These are phyloP conservation scores for Hiodon tergisus DNA, from an alignment of 2,113 vertebrate genomes.

Conservation along the genomic window DNA sequence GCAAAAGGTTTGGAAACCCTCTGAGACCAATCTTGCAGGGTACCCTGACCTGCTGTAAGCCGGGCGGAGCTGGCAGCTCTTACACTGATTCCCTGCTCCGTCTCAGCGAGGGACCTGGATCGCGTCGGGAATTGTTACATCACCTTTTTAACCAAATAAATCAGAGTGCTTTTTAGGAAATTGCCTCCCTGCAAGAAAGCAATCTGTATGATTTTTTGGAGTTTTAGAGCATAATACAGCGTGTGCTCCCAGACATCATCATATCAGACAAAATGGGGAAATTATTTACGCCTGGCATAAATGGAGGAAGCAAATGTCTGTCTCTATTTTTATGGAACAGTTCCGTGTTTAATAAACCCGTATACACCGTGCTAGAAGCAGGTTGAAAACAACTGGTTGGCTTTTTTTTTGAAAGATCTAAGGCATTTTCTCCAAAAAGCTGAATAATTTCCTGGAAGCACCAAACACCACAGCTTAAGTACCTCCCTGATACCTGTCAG, in stretches of 20 bases:
- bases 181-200: constrained; percentile 47
- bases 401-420: constrained; percentile 24
- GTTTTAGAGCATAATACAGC: constrained; percentile 26
- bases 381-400: too few relatives aligned
- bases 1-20: constrained; percentile 64
- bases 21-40: constrained; percentile 55
- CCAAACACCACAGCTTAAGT: constrained; percentile 24
- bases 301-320: not conserved
- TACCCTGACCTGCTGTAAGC: constrained; percentile 39
- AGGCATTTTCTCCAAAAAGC: constrained; percentile 30
- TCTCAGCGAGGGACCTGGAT: constrained; percentile 44
- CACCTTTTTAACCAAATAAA: constrained; percentile 56
- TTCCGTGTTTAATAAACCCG: constrained; percentile 2
- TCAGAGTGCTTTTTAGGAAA: constrained; percentile 58
- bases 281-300: constrained; percentile 10
- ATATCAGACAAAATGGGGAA: constrained; percentile 30
- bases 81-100: constrained; percentile 57
- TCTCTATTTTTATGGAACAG: not conserved
- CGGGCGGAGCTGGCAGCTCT: constrained; percentile 54
- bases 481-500: constrained; percentile 34
- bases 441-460: constrained; percentile 22
- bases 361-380: not conserved
- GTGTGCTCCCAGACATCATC: constrained; percentile 33
- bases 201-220: constrained; percentile 27
- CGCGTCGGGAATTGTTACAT: constrained; percentile 54